phyloP scores from a whole-genome alignment of 2,888 invertebrate genomes.

The Pyralis farinalis region DNA sequence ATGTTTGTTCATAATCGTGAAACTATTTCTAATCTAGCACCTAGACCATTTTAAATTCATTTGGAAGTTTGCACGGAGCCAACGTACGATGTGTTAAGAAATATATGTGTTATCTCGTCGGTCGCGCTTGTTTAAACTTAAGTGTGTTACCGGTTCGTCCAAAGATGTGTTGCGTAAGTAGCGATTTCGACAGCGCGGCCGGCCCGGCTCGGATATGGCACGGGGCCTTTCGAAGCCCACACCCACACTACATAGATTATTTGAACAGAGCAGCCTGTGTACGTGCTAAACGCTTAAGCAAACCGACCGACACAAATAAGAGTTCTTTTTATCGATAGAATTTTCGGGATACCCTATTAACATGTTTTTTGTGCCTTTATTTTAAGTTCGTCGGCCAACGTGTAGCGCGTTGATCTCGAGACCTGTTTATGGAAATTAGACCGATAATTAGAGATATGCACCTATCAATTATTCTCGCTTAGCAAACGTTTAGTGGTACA shows the following conservation, averaged over 20 bases:
- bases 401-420: conserved; percentile 15
- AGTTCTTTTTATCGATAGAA: conserved; percentile 13
- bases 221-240: conserved; percentile 72
- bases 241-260: conserved; percentile 58
- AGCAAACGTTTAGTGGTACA: too few species aligned
- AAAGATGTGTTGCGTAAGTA: conserved; percentile 64
- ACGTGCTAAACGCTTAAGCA: conserved; percentile 60
- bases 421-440: too few species aligned
- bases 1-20: too few species aligned
- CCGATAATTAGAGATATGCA: conserved; percentile 6
- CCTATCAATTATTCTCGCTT: background rate
- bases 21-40: too few species aligned
- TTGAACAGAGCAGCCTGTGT: conserved; percentile 50
- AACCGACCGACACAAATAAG: conserved; percentile 26
- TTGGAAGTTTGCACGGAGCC: conserved; percentile 13
- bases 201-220: conserved; percentile 63
- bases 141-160: conserved; percentile 57
- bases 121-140: conserved; percentile 34
- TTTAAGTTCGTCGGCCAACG: conserved; percentile 29
- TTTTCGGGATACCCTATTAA: conserved; percentile 15
- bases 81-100: conserved; percentile 29
- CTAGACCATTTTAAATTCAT: background rate
- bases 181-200: conserved; percentile 59
- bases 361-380: conserved; percentile 6
- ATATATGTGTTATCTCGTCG: conserved; percentile 37